Evolutionary conservation across 1,140 invertebrate species (phyloP), one percentile per base, ranked within the genome.

Genomic region (Listronotus oregonensis): DNA sequence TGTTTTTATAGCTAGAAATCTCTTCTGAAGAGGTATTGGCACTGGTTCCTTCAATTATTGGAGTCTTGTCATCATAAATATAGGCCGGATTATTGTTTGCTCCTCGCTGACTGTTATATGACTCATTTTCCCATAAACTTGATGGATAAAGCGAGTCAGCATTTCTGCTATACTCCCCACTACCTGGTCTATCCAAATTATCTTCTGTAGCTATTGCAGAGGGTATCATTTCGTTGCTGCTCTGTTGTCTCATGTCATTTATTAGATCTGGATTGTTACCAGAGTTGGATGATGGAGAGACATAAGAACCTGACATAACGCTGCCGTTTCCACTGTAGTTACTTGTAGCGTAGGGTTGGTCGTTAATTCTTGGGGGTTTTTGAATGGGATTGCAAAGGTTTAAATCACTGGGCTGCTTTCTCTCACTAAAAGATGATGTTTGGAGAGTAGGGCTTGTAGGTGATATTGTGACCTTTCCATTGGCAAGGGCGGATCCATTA

Each of bases 251-350:
- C 0, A 90, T 91, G 72, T 93, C 91, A 70, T 90, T 89, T 70
- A 93, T 93, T 39, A 93, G 80, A 77, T 93, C 91, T 6, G 91
- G 91, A 75, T 93, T 91, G 61, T 92, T 91, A 61, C 87, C 86
- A 2, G 86, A 85, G 46, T 87, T 83, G 5, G 86, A 85, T 1
- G 88, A 87, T 17, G 89, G 87, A 11, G 89, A 90, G 1, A 89
- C 86, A 66, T 86, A 89, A 0, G 81, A 78, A 10, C 84, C 83
- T 0, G 85, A 81, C 15, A 88, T 81, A 6, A 87, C 79, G 69
- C 85, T 86, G 9, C 86, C 86, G 31, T 82, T 82, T 18, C 82
- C 82, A 71, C 87, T 86, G 51, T 87, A 88, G 66, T 86, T 82
- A 47, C 82, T 83, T 4, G 85, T 85, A 0, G 85, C 82, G 69